Percentiles rank a stretch among this genome's conserved stretches.
Conservation (phyloP, 1,140 invertebrate species). For the Rhopalosiphum padi region DNA sequence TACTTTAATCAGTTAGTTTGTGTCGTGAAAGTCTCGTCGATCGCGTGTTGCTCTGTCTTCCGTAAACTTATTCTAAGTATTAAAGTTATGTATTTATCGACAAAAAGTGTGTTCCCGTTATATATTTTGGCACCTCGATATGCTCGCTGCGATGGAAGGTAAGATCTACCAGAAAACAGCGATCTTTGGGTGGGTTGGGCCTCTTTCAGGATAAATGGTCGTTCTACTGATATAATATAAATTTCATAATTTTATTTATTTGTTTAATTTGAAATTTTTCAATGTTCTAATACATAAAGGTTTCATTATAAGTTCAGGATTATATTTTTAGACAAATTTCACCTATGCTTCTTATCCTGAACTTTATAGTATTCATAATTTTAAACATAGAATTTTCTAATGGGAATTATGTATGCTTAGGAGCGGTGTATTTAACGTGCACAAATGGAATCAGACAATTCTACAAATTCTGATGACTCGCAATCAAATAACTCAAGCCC, state of each 20-base stretch:
- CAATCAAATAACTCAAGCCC: conserved; percentile 40
- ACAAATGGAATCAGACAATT: conserved; percentile 53
- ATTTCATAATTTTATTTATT: neutral
- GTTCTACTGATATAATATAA: neutral
- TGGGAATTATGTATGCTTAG: neutral
- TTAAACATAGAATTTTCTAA: neutral
- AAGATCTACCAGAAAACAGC: conserved; percentile 52
- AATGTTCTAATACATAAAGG: neutral
- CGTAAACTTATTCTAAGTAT: conserved; percentile 42
- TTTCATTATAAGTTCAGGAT: conserved; percentile 15
- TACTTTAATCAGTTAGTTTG: conserved; percentile 31
- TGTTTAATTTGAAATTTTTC: neutral
- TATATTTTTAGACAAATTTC: conserved; percentile 31
- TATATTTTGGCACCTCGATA: conserved; percentile 52
- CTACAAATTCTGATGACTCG: conserved; percentile 49
- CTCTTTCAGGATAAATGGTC: conserved; percentile 26
- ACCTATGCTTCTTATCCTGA: conserved; percentile 29
- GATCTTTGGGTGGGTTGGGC: conserved; percentile 47
- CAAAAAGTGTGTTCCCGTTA: conserved; percentile 54
- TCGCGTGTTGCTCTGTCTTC: conserved; percentile 24
- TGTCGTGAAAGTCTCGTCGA: conserved; percentile 29
- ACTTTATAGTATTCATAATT: neutral
- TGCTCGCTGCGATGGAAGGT: conserved; percentile 47
- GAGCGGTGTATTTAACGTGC: neutral
- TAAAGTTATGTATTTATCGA: conserved; percentile 43